Evolutionary conservation across 1,140 invertebrate species (phyloP), one percentile per base, ranked within the genome.

Genomic region (Meloidogyne hapla): DNA sequence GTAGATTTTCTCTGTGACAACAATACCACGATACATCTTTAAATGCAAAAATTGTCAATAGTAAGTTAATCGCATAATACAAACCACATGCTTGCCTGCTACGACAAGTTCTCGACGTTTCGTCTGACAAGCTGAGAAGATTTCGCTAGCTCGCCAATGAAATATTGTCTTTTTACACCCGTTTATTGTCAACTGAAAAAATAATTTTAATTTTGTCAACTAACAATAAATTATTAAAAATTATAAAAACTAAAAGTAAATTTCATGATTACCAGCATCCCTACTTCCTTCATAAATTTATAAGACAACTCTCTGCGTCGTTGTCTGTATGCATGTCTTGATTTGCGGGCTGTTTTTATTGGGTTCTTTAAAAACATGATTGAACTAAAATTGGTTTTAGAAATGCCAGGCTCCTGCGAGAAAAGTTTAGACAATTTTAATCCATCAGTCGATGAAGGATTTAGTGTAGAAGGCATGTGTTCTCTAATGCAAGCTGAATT

Each of bases 161-260:
- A 69, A 74, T 26, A 74, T 68, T 21, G 73, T 38, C 67, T 74
- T 74, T 33, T 42, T 33, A n/a, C 45, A 21, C 2, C 63, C 63
- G 70, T 74, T 74, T 28, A 74, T 74, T 10, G 62, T 63, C 63
- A 74, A 38, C 73, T 74, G 25, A 64, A n/a, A n/a, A n/a, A n/a
- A n/a, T n/a, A n/a, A n/a, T n/a, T n/a, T n/a, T n/a, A n/a, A n/a
- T n/a, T n/a, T n/a, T n/a, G n/a, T n/a, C n/a, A n/a, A n/a, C n/a
- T n/a, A n/a, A n/a, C n/a, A n/a, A 21, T n/a, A 1, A 65, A 74
- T 74, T 74, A 33, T 69, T 2, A 23, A 12, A 64, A 42, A 13
- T 42, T 42, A 42, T 15, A 42, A 15, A 42, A 33, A 33, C 4
- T 8, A 6, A 6, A 33, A 10, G 71, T 74, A 33, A 3, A n/a